Conservation (phyloP, 2,888 invertebrate genomes). For the Nebria brevicollis region DNA sequence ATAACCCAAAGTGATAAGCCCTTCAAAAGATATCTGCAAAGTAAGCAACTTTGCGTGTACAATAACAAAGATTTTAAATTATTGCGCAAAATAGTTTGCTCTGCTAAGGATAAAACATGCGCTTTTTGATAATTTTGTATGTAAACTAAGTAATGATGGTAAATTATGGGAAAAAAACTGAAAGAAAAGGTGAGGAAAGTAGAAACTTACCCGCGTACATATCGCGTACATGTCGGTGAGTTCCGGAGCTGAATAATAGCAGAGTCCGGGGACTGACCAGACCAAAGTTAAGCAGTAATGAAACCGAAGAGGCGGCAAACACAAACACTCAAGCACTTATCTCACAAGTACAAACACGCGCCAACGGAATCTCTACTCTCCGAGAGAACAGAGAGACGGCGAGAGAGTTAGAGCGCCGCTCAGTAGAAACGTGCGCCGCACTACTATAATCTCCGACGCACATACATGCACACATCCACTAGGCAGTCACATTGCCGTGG, state of each 20-base stretch:
- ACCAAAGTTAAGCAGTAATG: not conserved
- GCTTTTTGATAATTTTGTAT: too few relatives aligned
- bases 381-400: not conserved
- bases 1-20: too few relatives aligned
- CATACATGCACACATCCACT: not conserved
- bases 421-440: not conserved
- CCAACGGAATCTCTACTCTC: conserved; percentile 1
- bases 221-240: conserved; percentile 14
- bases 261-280: not conserved
- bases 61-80: too few relatives aligned
- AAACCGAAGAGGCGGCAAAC: conserved; percentile 7
- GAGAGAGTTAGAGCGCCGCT: not conserved
- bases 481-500: conserved; percentile 1
- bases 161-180: not conserved
- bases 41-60: too few relatives aligned
- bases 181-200: not conserved
- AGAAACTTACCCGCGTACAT: conserved; percentile 25
- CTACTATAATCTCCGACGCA: not conserved
- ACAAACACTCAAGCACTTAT: conserved; percentile 6
- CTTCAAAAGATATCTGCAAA: too few relatives aligned
- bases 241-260: not conserved
- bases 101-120: too few relatives aligned
- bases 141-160: too few relatives aligned
- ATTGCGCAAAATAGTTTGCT: too few relatives aligned
- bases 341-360: not conserved